Evolutionary conservation across 2,797 vertebrate species (phyloP).

Genomic region (Macropus fuliginosus): DNA sequence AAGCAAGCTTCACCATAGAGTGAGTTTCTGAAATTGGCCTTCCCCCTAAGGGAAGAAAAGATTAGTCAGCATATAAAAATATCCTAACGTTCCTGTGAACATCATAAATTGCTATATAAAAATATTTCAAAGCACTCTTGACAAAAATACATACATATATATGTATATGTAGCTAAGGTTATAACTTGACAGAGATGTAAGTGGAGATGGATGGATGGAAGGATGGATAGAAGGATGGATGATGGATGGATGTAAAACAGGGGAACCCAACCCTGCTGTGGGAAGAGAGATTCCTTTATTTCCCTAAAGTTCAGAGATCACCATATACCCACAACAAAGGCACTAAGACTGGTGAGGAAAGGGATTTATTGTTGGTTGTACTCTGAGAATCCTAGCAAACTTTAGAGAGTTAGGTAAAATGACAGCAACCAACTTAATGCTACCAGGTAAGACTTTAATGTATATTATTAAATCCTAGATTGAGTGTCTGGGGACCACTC

Average conservation of each 20-base stretch:
- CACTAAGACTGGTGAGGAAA: not conserved
- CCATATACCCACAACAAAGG: not conserved
- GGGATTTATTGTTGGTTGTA: not conserved
- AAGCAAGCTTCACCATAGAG: slow-evolving; percentile 72
- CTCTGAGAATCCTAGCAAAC: not conserved
- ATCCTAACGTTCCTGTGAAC: slow-evolving; percentile 3
- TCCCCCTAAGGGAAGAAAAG: slow-evolving; percentile 72
- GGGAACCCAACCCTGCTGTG: not conserved
- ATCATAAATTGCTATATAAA: slow-evolving; percentile 53
- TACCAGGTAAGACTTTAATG: slow-evolving; percentile 4
- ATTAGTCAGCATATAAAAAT: slow-evolving; percentile 53
- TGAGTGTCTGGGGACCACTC: not conserved
- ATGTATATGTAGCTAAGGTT: not conserved
- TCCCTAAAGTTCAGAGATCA: not conserved
- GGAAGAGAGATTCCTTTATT: not conserved
- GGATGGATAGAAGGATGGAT: no score
- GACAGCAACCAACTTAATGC: not conserved
- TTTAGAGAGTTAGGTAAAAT: not conserved
- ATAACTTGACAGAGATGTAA: not conserved
- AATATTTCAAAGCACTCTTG: not conserved
- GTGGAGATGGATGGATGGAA: not conserved
- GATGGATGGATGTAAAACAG: not conserved
- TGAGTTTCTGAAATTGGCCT: slow-evolving; percentile 77
- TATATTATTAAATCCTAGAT: slow-evolving; percentile 6
- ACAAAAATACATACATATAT: not conserved